A percentile compares a stretch with the other conserved stretches of the same genome.
Conservation (phyloP, 2,113 vertebrate species). For the Actenoides lindsayi region DNA sequence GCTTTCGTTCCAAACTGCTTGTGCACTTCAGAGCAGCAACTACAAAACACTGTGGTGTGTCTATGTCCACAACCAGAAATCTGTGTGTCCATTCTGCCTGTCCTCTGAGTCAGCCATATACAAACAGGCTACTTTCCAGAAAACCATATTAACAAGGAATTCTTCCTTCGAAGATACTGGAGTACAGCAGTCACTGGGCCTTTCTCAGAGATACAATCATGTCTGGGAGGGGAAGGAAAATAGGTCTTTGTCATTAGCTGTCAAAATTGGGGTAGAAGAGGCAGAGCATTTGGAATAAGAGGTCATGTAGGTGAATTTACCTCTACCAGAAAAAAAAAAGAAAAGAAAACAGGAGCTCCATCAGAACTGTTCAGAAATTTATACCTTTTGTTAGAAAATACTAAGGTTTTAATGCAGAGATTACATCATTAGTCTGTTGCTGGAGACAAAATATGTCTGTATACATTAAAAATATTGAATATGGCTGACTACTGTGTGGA, state of each 20-base stretch:
- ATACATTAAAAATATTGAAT: slow-evolving; percentile 33
- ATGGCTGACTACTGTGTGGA: not conserved
- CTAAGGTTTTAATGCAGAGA: not conserved
- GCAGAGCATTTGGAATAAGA: not conserved
- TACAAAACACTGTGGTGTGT: not conserved
- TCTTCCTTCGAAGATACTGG: not conserved
- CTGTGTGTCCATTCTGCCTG: not conserved
- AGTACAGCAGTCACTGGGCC: not conserved
- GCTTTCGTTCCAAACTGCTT: not conserved
- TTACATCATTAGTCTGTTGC: not conserved
- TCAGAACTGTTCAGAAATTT: not conserved
- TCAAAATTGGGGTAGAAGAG: not conserved
- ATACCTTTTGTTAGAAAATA: not conserved
- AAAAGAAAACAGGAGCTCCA: not conserved
- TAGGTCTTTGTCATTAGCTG: not conserved
- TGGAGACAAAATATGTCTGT: slow-evolving; percentile 35
- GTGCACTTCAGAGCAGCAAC: not conserved
- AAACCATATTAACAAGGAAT: not conserved
- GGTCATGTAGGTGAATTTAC: not conserved
- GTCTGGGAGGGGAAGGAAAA: not conserved
- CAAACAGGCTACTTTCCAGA: not conserved
- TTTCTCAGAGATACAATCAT: not conserved
- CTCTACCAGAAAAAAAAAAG: too few species aligned
- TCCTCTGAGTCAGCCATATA: not conserved
- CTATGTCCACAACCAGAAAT: not conserved